Conservation (phyloP, 2,888 invertebrate species). For the Acronicta leporina region DNA sequence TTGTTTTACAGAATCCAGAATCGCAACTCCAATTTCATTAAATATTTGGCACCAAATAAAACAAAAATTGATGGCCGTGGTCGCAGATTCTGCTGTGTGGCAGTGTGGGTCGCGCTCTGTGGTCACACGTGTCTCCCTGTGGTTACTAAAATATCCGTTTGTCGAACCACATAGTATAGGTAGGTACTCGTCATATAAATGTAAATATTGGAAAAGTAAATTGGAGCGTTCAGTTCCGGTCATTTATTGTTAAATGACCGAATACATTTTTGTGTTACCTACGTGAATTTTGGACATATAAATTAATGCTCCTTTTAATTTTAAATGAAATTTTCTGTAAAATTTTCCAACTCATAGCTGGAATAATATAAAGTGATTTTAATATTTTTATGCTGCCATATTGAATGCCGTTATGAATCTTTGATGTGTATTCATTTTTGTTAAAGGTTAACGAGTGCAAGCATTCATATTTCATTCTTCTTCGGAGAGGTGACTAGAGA, state of each 20-base stretch:
- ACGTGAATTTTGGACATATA: constrained; percentile 18
- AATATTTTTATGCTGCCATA: neutral
- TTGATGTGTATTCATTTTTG: neutral
- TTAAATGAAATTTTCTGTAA: constrained; percentile 20
- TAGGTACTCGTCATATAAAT: constrained; percentile 16
- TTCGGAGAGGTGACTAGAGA: no score
- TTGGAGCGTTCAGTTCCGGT: constrained; percentile 34
- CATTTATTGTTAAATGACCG: constrained; percentile 44
- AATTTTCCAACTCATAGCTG: constrained; percentile 13
- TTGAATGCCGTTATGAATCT: neutral
- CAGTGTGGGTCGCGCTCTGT: constrained; percentile 21
- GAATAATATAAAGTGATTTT: constrained; percentile 8
- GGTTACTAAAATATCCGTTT: constrained; percentile 39
- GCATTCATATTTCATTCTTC: no score
- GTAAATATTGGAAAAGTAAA: constrained; percentile 33
- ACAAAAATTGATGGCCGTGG: constrained; percentile 30
- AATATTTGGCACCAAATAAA: constrained; percentile 28
- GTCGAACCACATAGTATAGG: constrained; percentile 25
- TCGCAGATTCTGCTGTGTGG: constrained; percentile 31
- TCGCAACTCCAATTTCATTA: constrained; percentile 8
- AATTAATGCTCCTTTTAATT: constrained; percentile 37
- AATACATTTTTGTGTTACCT: constrained; percentile 34
- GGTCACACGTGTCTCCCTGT: constrained; percentile 21
- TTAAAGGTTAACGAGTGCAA: neutral
- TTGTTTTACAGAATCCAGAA: constrained; percentile 8